Percentiles rank a stretch among this genome's conserved stretches.
phyloP scores from a whole-genome alignment of 2,797 vertebrate species.

The Lithobates pipiens region DNA sequence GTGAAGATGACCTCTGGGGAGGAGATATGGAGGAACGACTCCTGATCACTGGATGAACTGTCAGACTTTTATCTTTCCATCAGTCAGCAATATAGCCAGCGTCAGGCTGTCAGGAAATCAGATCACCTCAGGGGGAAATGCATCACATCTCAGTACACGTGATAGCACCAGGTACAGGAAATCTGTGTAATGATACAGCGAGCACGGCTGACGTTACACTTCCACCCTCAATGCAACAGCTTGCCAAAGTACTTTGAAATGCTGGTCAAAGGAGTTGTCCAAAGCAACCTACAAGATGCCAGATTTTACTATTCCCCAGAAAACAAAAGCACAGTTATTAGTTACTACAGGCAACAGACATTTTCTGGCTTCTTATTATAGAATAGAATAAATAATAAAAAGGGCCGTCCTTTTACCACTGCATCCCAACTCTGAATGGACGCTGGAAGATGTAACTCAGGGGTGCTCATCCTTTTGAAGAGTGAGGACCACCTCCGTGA shows the following conservation, averaged over 20 bases:
- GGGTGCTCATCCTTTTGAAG: too few relatives aligned
- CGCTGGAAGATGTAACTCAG: too few relatives aligned
- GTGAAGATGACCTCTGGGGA: background rate
- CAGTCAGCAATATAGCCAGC: slow-evolving; percentile 2
- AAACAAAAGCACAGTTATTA: background rate
- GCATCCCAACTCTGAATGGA: too few relatives aligned
- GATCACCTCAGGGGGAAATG: slow-evolving; percentile 32
- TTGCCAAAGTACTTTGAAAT: background rate
- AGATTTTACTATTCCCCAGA: background rate
- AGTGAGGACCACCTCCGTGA: too few relatives aligned
- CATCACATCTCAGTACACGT: background rate
- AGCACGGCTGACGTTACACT: background rate
- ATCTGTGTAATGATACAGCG: background rate
- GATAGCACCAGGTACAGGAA: slow-evolving; percentile 36
- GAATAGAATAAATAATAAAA: too few relatives aligned
- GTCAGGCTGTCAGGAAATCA: slow-evolving; percentile 27
- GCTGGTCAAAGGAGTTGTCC: background rate
- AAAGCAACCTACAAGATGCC: background rate
- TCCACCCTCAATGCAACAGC: slow-evolving; percentile 6
- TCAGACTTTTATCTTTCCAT: background rate
- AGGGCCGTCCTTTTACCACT: too few relatives aligned
- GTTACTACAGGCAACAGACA: too few relatives aligned
- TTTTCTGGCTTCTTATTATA: too few relatives aligned
- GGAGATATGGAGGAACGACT: too few relatives aligned
- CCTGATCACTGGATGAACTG: background rate